These are phyloP conservation scores for Halictus rubicundus DNA, from an alignment of 1,140 invertebrate species.

Conservation along the genomic window DNA sequence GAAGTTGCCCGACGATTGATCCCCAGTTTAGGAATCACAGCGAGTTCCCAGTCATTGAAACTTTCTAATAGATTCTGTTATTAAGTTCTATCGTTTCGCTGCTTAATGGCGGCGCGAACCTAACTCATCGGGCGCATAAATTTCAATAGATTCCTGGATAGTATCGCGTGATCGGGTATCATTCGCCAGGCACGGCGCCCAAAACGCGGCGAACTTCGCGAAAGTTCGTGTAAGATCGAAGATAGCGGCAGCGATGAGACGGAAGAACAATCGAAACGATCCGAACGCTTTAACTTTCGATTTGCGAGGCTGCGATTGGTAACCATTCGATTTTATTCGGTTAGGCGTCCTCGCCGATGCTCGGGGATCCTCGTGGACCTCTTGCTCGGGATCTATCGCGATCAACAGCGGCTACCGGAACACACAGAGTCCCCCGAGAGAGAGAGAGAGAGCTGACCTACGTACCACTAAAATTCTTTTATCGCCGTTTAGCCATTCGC, in stretches of 20 bases:
- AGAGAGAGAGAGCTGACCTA: too few species aligned
- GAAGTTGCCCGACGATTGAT: neutral
- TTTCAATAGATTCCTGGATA: conserved; percentile 23
- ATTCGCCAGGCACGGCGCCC: neutral
- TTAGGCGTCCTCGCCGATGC: neutral
- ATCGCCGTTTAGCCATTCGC: too few species aligned
- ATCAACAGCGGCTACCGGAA: too few species aligned
- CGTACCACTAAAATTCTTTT: too few species aligned
- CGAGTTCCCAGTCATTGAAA: neutral
- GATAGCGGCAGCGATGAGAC: conserved; percentile 46
- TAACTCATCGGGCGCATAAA: conserved; percentile 18
- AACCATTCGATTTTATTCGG: neutral
- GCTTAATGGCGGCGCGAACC: conserved; percentile 13
- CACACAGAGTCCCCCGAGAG: too few species aligned
- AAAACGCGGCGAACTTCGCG: conserved; percentile 13
- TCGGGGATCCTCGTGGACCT: too few species aligned
- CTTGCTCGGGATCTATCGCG: too few species aligned
- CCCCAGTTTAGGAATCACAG: neutral
- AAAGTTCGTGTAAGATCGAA: conserved; percentile 43
- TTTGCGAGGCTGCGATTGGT: neutral
- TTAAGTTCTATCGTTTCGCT: conserved; percentile 15
- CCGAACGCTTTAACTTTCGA: neutral
- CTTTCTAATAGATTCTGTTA: conserved; percentile 24
- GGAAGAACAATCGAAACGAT: conserved; percentile 3
- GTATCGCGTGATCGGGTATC: conserved; percentile 25